A percentile compares a stretch with the other conserved stretches of the same genome.
Evolutionary conservation across 2,113 vertebrate species (phyloP).

Genomic region (Atractosteus spatula): DNA sequence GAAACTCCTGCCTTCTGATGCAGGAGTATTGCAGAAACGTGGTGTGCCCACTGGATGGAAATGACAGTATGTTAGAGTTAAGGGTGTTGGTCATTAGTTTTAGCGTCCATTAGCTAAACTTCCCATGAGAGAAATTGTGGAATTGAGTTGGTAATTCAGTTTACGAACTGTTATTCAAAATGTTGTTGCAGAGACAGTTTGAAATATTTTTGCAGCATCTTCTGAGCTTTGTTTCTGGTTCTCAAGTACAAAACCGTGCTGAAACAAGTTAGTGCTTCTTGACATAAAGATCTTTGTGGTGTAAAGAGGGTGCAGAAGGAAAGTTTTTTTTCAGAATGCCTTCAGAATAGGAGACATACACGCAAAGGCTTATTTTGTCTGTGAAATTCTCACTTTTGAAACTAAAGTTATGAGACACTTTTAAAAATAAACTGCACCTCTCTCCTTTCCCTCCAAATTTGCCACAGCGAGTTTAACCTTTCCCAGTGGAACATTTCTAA

Average conservation of each 20-base stretch:
- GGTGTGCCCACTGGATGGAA: constrained; percentile 27
- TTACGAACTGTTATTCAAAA: constrained; percentile 26
- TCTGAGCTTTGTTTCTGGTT: not conserved
- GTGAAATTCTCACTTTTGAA: too few species aligned
- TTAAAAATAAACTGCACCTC: too few species aligned
- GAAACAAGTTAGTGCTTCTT: too few species aligned
- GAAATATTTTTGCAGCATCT: constrained; percentile 11
- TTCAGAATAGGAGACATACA: too few species aligned
- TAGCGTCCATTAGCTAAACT: constrained; percentile 39
- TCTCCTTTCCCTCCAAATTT: too few species aligned
- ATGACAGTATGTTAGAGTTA: constrained; percentile 25
- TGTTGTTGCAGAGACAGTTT: constrained; percentile 15
- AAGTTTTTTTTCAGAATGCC: too few species aligned
- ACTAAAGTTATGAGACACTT: too few species aligned
- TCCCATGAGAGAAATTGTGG: constrained; percentile 27
- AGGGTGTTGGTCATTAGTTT: constrained; percentile 41
- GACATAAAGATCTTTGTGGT: too few species aligned
- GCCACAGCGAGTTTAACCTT: too few species aligned
- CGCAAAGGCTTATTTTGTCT: too few species aligned
- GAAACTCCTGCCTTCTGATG: constrained; percentile 22
- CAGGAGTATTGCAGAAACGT: constrained; percentile 23
- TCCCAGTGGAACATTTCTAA: too few species aligned
- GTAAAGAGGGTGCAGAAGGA: too few species aligned
- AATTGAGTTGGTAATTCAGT: constrained; percentile 11
- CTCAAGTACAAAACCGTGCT: not conserved